Evolutionary conservation across 2,888 invertebrate species (phyloP), one percentile per base, ranked within the genome.

Genomic region (Mimumesa dahlbomi): DNA sequence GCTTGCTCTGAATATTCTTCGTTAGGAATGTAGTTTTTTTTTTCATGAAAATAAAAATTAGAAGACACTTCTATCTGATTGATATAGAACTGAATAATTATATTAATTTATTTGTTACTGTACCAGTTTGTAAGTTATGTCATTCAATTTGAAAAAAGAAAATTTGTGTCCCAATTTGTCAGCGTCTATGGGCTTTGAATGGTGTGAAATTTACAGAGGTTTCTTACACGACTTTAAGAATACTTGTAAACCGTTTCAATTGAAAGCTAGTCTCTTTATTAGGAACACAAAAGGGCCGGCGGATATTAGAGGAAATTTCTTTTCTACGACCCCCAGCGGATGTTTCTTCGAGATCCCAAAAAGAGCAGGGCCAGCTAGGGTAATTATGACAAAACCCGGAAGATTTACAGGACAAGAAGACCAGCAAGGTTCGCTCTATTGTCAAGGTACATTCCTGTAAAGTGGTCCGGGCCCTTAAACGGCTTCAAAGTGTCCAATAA

Each of bases 361-460:
- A 40, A 57, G 36, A 42, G 25, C 38, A 64, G 40, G 40, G 14
- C 21, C 16, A 43, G 18, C 46, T 21, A 18, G 5, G 22, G 59
- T 78, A 80, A 78, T 78, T 77, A 53, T 48, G 31, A 16, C 31
- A 42, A 40, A 38, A 9, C 31, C 21, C 31, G 40, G 52, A 65
- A 72, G 69, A 61, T 66, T 67, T 67, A 79, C 78, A 77, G 72
- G 63, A 49, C 42, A 58, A 18, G 56, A 52, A 69, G 61, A 71
- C 58, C 61, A 48, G 65, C 40, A 67, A 56, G 68, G 36, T 34
- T 16, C 3, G 1, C n/a, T 16, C 18, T 36, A 70, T 80, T 77
- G 71, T 78, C 29, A 36, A 36, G 40, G 13, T 34, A 16, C 48
- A 50, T 58, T 52, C 21, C 36, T 14, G 58, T 5, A 54, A 61